Base-by-base conservation (phyloP, 2,888 invertebrate species). In the Camponotus fellah region DNA sequence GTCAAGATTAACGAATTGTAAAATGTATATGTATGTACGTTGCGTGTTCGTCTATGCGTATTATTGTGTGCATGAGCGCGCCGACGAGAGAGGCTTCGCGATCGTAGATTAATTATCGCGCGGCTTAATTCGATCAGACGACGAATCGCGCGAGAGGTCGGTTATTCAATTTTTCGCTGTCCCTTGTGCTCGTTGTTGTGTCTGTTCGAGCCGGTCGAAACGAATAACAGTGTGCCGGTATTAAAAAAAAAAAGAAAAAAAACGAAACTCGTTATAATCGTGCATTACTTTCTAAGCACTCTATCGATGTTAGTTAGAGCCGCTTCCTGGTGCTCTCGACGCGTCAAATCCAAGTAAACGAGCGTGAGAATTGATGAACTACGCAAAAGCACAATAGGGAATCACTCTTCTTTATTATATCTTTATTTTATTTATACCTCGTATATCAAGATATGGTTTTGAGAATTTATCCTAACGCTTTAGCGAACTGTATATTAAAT, bases 31-130 rank as follows among this genome's bases (percentile, higher is more conserved):
- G 79, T 74, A 72, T 79, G 79, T 74, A 74, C 60, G 75, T 79
- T 79, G 75, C 79, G 75, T 79, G 75, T 60, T 74, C 79, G 75
- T 79, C 75, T 74, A 80, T 80, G 26, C 75, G 75, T 80, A 80
- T 77, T 71, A 69, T 40, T 34, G 75, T 80, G 60, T 75, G 76
- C 74, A 26, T 80, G 75, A 60, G 60, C 58, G 76, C 46, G 58
- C 58, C 43, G 58, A 74, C 58, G 75, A 79, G 79, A 74, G 75
- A 75, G 75, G 75, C 76, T 80, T 80, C 60, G 79, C 76, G 75
- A 58, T 56, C 60, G 75, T 77, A 71, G 40, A 80, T 74, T 60
- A 60, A 80, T 79, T 74, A 60, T 37, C 60, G 58, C 58, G 75
- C 60, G 79, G 72, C 40, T 77, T 77, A 71, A 77, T 77, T 77